phyloP scores from a whole-genome alignment of 2,797 vertebrate genomes.

The Acipenser transmontanus region DNA sequence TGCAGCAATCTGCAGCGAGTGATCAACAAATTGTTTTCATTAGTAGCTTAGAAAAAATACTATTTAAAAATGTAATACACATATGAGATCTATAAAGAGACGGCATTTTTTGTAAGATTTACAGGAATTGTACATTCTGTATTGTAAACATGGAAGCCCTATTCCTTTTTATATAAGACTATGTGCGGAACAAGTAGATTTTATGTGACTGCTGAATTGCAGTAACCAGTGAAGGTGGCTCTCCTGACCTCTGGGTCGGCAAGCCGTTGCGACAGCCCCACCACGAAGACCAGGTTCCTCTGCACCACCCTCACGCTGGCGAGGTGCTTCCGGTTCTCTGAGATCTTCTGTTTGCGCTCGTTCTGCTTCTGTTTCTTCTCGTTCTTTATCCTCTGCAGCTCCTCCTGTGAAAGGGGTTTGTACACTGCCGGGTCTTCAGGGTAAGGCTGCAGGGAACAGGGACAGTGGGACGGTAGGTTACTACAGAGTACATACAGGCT shows the following conservation, averaged over 20 bases:
- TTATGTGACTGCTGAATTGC: too few relatives aligned
- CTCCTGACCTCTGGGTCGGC: constrained; percentile 89
- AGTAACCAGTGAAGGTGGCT: constrained; percentile 29
- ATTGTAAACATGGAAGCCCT: too few relatives aligned
- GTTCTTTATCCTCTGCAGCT: constrained; percentile 99
- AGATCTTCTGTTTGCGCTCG: constrained; percentile 98
- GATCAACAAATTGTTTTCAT: too few relatives aligned
- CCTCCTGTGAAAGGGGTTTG: constrained; percentile 98
- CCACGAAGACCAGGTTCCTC: constrained; percentile 96
- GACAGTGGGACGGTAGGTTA: background rate
- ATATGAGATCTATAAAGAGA: too few relatives aligned
- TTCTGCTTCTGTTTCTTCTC: constrained; percentile 99
- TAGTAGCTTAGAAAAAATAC: too few relatives aligned
- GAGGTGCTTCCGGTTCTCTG: constrained; percentile 97
- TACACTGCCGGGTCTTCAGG: constrained; percentile 98
- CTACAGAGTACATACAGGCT: background rate
- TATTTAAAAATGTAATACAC: too few relatives aligned
- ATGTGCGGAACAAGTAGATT: too few relatives aligned
- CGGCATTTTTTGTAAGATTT: too few relatives aligned
- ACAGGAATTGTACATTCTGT: too few relatives aligned
- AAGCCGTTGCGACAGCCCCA: constrained; percentile 91
- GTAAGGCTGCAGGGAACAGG: constrained; percentile 72
- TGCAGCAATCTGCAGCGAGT: too few relatives aligned
- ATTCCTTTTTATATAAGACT: too few relatives aligned
- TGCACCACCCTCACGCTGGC: constrained; percentile 96